A percentile compares a stretch with the other conserved stretches of the same genome.
These are phyloP conservation scores for Athalia circularis DNA, from an alignment of 2,888 invertebrate genomes.

Conservation along the genomic window DNA sequence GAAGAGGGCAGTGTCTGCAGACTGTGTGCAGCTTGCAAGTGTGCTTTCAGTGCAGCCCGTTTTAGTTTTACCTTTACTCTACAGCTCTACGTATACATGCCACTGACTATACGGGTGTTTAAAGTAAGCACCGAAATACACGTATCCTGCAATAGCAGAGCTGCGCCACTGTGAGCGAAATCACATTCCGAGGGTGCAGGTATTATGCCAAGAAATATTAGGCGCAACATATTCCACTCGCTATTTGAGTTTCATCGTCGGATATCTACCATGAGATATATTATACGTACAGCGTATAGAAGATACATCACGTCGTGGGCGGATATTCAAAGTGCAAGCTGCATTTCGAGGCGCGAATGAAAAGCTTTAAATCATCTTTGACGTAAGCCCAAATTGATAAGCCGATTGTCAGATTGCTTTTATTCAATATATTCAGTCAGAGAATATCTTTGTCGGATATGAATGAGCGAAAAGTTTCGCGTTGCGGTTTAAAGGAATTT, in stretches of 20 bases:
- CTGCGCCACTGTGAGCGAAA: conserved; percentile 1
- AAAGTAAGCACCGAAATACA: conserved; percentile 28
- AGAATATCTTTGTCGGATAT: background rate
- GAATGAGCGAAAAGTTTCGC: background rate
- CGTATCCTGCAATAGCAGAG: background rate
- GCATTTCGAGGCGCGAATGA: background rate
- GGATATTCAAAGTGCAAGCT: conserved; percentile 25
- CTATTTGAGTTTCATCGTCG: conserved; percentile 6
- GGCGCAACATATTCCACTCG: conserved; percentile 13
- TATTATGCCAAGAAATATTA: conserved; percentile 34
- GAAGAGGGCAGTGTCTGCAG: background rate
- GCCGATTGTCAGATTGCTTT: conserved; percentile 12
- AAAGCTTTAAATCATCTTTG: conserved; percentile 1
- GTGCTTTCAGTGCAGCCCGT: background rate
- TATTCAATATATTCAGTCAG: background rate
- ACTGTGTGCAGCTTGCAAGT: background rate
- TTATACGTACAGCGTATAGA: too few species aligned
- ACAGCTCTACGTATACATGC: background rate
- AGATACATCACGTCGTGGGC: background rate
- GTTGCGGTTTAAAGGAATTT: background rate
- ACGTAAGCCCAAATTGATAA: conserved; percentile 19
- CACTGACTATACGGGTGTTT: background rate
- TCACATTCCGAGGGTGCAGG: conserved; percentile 28
- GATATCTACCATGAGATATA: background rate
- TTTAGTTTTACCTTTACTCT: background rate